These are phyloP conservation scores for Myiozetetes cayanensis DNA, from an alignment of 2,113 vertebrate genomes.

Conservation along the genomic window DNA sequence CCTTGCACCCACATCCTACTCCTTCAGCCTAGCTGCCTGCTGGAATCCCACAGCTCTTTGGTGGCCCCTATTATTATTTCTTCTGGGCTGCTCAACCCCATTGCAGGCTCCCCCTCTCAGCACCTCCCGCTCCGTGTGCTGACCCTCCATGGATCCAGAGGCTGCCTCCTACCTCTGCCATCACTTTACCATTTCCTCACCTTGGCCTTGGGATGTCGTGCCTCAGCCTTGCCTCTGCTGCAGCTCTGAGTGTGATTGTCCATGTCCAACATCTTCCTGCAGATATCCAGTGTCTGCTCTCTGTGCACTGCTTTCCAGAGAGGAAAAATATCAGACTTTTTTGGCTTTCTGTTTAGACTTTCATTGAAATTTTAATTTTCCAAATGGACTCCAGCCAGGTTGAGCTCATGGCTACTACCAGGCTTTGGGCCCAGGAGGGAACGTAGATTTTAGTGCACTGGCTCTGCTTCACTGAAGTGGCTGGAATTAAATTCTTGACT, in stretches of 20 bases:
- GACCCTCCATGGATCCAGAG: accelerated
- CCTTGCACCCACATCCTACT: neutral
- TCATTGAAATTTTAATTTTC: conserved; percentile 1
- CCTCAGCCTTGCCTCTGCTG: neutral
- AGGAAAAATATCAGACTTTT: neutral
- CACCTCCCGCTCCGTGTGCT: neutral
- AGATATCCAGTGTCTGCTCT: neutral
- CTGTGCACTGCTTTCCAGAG: neutral
- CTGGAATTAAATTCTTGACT: neutral
- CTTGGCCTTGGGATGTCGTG: neutral
- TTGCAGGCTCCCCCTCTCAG: neutral
- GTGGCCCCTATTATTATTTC: neutral
- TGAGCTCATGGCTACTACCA: neutral
- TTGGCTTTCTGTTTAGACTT: neutral
- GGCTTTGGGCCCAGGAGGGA: neutral
- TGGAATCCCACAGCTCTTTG: neutral
- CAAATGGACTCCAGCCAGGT: neutral
- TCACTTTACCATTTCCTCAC: neutral
- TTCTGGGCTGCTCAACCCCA: neutral
- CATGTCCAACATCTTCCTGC: neutral
- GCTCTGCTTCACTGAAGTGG: neutral
- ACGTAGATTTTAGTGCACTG: neutral
- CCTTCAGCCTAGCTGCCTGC: neutral
- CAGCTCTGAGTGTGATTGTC: neutral
- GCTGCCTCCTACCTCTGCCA: neutral